A percentile compares a stretch with the other conserved stretches of the same genome.
Evolutionary conservation across 2,113 vertebrate genomes (phyloP).

Genomic region (Capricornis sumatraensis): DNA sequence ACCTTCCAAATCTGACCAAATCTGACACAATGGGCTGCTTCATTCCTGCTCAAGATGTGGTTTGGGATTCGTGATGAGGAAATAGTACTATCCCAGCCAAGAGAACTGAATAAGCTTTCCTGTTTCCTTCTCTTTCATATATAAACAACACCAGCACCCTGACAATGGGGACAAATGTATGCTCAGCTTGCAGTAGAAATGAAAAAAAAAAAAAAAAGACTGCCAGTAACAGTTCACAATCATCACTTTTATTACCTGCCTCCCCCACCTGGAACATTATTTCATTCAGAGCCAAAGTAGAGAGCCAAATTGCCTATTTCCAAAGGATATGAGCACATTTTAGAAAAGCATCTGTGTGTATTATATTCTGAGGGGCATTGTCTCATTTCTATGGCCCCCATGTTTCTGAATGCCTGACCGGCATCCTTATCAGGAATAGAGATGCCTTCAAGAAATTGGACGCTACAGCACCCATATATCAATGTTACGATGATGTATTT

Average conservation of each 20-base stretch:
- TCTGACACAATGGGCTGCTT: neutral
- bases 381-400: constrained; percentile 72
- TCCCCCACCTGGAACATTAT: constrained; percentile 62
- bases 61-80: constrained; percentile 55
- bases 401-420: constrained; percentile 63
- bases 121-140: constrained; percentile 49
- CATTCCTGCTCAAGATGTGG: neutral
- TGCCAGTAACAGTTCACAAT: constrained; percentile 76
- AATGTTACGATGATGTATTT: constrained; percentile 79
- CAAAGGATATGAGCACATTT: constrained; percentile 69
- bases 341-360: constrained; percentile 68
- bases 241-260: constrained; percentile 76
- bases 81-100: constrained; percentile 44
- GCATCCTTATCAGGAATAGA: constrained; percentile 73
- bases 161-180: constrained; percentile 69
- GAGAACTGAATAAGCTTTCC: constrained; percentile 54
- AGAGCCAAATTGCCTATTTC: constrained; percentile 78
- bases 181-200: constrained; percentile 65
- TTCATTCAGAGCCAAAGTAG: constrained; percentile 73
- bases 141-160: constrained; percentile 64
- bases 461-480: constrained; percentile 76
- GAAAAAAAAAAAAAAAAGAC: constrained; percentile 61
- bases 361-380: constrained; percentile 60
- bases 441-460: constrained; percentile 77
- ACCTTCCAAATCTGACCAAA: neutral